Evolutionary conservation across 1,140 invertebrate species (phyloP).

Genomic region (Pachypeltis micranthus): DNA sequence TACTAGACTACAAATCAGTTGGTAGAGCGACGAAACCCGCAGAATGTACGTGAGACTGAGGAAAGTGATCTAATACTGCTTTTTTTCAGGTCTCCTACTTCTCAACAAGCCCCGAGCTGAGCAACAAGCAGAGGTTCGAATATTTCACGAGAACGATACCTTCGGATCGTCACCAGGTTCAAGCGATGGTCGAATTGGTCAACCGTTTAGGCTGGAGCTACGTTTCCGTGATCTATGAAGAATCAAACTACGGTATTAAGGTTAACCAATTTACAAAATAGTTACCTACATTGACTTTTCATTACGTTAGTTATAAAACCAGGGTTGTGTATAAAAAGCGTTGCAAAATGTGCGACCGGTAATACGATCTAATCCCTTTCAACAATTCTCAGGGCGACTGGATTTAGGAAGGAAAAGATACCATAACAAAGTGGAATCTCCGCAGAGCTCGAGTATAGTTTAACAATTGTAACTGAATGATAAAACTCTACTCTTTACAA

Average conservation of each 20-base stretch:
- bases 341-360: too few species aligned
- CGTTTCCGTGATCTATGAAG: slow-evolving; percentile 90
- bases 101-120: slow-evolving; percentile 86
- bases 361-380: too few species aligned
- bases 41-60: too few species aligned
- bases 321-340: neutral
- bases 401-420: too few species aligned
- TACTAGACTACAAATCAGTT: too few species aligned
- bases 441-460: too few species aligned
- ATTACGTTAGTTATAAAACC: neutral
- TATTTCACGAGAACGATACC: slow-evolving; percentile 91
- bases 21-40: too few species aligned
- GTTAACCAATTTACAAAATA: slow-evolving; percentile 39
- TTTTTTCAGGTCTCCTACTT: slow-evolving; percentile 84
- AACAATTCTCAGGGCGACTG: too few species aligned
- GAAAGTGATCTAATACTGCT: too few species aligned
- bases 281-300: neutral
- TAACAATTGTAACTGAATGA: too few species aligned
- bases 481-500: too few species aligned
- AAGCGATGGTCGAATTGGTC: slow-evolving; percentile 92
- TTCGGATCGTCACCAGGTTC: slow-evolving; percentile 86
- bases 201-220: slow-evolving; percentile 79
- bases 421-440: too few species aligned
- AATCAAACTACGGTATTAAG: slow-evolving; percentile 93
- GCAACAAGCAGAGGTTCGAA: slow-evolving; percentile 89